These are phyloP conservation scores for Choristoneura fumiferana DNA, from an alignment of 1,140 invertebrate species.

Conservation along the genomic window DNA sequence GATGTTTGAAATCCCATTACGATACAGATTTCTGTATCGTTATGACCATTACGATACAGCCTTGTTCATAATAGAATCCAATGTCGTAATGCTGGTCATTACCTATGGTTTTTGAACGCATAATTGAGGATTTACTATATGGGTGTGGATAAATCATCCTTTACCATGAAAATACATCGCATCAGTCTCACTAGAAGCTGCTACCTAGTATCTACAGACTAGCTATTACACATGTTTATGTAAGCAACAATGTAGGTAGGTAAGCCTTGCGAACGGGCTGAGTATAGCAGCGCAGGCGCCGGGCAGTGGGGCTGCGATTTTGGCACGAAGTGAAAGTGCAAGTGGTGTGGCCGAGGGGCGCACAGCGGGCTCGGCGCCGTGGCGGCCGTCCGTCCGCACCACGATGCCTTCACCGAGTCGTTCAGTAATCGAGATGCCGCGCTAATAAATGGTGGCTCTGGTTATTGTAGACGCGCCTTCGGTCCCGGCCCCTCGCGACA, in stretches of 20 bases:
- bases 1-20: too few relatives aligned
- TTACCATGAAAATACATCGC: too few relatives aligned
- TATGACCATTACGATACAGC: too few relatives aligned
- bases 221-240: too few relatives aligned
- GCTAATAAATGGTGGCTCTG: slow-evolving; percentile 60
- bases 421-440: slow-evolving; percentile 64
- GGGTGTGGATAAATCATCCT: too few relatives aligned
- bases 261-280: background rate
- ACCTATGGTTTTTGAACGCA: too few relatives aligned
- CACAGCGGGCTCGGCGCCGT: slow-evolving; percentile 50
- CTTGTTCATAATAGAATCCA: too few relatives aligned
- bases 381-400: slow-evolving; percentile 67
- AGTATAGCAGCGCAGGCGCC: slow-evolving; percentile 28
- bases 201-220: too few relatives aligned
- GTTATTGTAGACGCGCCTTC: slow-evolving; percentile 36
- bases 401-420: slow-evolving; percentile 49
- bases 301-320: slow-evolving; percentile 57
- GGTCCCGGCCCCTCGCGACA: slow-evolving; percentile 45
- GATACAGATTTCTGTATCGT: too few relatives aligned
- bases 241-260: background rate
- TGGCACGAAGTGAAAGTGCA: slow-evolving; percentile 66
- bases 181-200: too few relatives aligned
- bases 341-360: slow-evolving; percentile 63
- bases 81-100: too few relatives aligned
- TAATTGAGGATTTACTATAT: too few relatives aligned